phyloP scores from a whole-genome alignment of 2,113 vertebrate genomes.

The Limnothrissa miodon region DNA sequence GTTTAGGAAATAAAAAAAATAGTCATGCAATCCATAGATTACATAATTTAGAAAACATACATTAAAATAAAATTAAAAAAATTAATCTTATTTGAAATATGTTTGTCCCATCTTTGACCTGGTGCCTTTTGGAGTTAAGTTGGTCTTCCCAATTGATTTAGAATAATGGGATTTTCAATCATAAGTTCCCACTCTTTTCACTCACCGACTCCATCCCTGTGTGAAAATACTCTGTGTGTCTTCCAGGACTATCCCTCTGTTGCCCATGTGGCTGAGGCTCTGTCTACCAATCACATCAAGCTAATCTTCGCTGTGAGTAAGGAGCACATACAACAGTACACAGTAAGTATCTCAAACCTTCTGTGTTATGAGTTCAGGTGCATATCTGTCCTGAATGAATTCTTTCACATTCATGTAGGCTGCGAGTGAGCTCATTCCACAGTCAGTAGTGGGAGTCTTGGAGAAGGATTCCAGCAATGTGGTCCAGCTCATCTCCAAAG shows the following conservation, averaged over 20 bases:
- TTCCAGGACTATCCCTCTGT: constrained; percentile 80
- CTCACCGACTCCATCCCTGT: neutral
- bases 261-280: constrained; percentile 76
- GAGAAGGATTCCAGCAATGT: constrained; percentile 74
- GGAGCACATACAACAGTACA: constrained; percentile 45
- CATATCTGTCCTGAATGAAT: neutral
- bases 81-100: too few species aligned
- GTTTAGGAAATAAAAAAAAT: too few species aligned
- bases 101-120: too few species aligned
- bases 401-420: constrained; percentile 57
- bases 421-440: constrained; percentile 78
- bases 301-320: constrained; percentile 82
- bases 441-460: constrained; percentile 77
- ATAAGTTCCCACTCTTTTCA: neutral
- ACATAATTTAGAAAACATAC: too few species aligned
- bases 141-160: too few species aligned
- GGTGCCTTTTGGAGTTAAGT: too few species aligned
- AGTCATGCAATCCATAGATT: too few species aligned
- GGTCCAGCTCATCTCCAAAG: constrained; percentile 74
- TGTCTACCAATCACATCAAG: constrained; percentile 79
- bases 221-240: neutral
- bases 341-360: neutral
- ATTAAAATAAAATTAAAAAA: too few species aligned
- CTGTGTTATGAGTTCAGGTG: neutral
- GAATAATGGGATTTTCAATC: too few species aligned